Conservation (phyloP, 2,797 vertebrate species). For the Anabas testudineus region DNA sequence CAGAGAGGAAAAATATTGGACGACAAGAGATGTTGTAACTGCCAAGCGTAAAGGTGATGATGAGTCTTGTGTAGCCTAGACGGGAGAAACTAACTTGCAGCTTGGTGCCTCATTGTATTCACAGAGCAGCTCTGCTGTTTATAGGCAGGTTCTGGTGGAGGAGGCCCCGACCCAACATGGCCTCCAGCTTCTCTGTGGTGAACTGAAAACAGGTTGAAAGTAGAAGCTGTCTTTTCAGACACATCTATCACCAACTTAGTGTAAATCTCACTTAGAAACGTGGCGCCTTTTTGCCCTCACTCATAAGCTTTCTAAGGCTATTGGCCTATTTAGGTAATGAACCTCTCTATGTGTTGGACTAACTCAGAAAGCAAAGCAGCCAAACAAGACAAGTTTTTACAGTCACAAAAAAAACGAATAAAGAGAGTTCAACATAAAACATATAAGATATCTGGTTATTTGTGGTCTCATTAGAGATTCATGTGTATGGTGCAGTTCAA, state of each 20-base stretch:
- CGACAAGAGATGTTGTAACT: slow-evolving; percentile 44
- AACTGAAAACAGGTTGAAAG: slow-evolving; percentile 39
- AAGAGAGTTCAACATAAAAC: slow-evolving; percentile 57
- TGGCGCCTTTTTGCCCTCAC: slow-evolving; percentile 32
- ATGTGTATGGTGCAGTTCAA: slow-evolving; percentile 56
- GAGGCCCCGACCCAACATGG: slow-evolving; percentile 12
- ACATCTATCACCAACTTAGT: slow-evolving; percentile 39
- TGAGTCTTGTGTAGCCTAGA: slow-evolving; percentile 56
- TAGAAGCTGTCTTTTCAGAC: slow-evolving; percentile 38
- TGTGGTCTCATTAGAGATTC: slow-evolving; percentile 57
- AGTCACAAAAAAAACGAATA: slow-evolving; percentile 38
- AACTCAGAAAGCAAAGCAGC: not conserved
- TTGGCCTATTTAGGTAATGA: slow-evolving; percentile 50
- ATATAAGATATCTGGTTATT: slow-evolving; percentile 56
- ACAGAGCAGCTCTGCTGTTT: slow-evolving; percentile 19
- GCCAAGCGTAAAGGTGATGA: slow-evolving; percentile 68
- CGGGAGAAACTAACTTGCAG: slow-evolving; percentile 32
- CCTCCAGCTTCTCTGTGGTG: slow-evolving; percentile 33
- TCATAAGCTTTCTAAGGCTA: slow-evolving; percentile 30
- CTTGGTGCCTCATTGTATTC: slow-evolving; percentile 33
- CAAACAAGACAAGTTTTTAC: slow-evolving; percentile 53
- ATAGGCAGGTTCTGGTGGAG: slow-evolving; percentile 18
- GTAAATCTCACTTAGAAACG: slow-evolving; percentile 34
- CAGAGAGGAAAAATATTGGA: slow-evolving; percentile 54
- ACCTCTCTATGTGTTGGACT: slow-evolving; percentile 39